Base-by-base conservation (phyloP, 2,888 invertebrate species). In the Xanthostigma xanthostigma region DNA sequence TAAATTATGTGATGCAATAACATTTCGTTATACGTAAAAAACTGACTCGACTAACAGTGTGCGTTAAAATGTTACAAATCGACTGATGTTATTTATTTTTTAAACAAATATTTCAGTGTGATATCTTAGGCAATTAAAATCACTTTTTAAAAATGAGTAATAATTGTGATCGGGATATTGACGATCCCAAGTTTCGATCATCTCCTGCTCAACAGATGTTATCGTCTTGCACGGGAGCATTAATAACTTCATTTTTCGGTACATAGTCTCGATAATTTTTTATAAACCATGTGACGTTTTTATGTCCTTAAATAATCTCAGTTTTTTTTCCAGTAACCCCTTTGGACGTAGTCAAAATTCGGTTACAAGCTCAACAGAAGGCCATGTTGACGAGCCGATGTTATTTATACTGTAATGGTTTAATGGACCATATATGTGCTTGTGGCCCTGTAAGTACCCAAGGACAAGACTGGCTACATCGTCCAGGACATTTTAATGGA, bases 271-370 rank as follows among this genome's bases (percentile, higher is more conserved):
- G 11, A 17, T 46, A 38, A 36, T 35, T 5, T 49, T 45, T 36
- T 41, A 36, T 46, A 12, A 39, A 45, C 44, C 48, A 13, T 17
- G 14, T 9, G 14, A 14, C 50, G 43, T 52, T 48, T 47, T 46
- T 51, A 36, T 35, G 46, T 43, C 46, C 14, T 46, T 41, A 41
- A 42, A 45, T 37, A 36, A 43, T 38, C 50, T 37, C 37, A 40
- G 39, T 53, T 49, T 52, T 51, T 52, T 57, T 76, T 73, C 36
- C 66, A 94, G 95, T 97, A 71, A 99, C 98, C 1, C 98, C 98
- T 0, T 70, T 99, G 56, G 98, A 99, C 73, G 98, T 98, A n/a
- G 89, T 99, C 1, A 99, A 99, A 74, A 94, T 96, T 53, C 78
- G 98, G 44, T 73, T 99, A 39, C 98, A 98, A 71, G 83, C 91